Evolutionary conservation across 2,797 vertebrate species (phyloP).

Genomic region (Enteromius unitaeniatus): DNA sequence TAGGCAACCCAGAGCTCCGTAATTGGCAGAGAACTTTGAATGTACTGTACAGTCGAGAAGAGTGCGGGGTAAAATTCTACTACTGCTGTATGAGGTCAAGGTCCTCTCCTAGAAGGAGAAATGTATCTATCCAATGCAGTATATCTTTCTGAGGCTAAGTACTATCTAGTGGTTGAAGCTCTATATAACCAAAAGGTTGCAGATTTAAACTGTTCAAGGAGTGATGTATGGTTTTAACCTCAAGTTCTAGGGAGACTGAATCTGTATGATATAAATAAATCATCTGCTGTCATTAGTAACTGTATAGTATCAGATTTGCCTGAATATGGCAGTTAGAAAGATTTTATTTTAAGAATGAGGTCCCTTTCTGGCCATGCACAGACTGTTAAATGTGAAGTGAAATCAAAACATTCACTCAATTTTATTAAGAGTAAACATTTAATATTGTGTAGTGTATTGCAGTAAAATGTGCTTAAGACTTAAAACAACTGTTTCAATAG

Average conservation of each 20-base stretch:
- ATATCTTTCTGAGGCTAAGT: too few relatives aligned
- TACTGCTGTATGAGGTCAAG: not conserved
- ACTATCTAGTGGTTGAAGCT: not conserved
- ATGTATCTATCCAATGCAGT: not conserved
- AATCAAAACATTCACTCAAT: not conserved
- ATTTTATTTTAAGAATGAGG: not conserved
- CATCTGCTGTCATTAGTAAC: not conserved
- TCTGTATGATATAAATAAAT: not conserved
- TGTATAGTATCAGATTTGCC: not conserved
- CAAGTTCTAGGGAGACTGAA: not conserved
- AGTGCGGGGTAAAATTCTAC: not conserved
- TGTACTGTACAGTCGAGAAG: conserved; percentile 38
- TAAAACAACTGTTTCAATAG: not conserved
- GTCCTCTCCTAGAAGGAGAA: not conserved
- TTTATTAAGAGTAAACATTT: not conserved
- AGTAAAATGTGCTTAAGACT: not conserved
- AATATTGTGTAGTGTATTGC: not conserved
- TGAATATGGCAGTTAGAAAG: not conserved
- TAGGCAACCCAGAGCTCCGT: conserved; percentile 29
- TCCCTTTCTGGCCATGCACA: not conserved
- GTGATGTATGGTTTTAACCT: not conserved
- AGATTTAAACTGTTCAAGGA: not conserved
- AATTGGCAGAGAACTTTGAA: conserved; percentile 60
- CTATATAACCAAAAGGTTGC: not conserved
- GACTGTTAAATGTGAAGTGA: not conserved